Evolutionary conservation across 1,140 invertebrate genomes (phyloP), one percentile per base, ranked within the genome.

Genomic region (Anagrus nilaparvatae): DNA sequence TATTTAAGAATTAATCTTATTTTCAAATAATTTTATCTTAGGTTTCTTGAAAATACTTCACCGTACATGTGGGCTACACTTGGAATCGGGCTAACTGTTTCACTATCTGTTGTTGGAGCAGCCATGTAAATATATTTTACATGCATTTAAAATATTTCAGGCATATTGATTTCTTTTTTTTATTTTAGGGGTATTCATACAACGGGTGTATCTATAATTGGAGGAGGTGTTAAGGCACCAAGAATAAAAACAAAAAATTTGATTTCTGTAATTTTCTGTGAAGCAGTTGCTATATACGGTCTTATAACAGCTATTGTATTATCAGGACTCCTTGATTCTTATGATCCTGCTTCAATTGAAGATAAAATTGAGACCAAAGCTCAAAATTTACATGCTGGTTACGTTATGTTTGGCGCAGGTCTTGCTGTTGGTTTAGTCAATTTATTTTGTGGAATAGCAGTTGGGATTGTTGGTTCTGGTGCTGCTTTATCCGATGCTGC

Each of bases 191-290:
- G 96, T 35, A 98, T 99, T 52, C 89, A 94, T 63, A 94, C 92
- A 20, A 96, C 92, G 18, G 96, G 96, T 44, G 80, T 84, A 5
- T 96, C 90, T 58, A 99, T 99, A 61, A 72, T 98, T 34, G 96
- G 96, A 40, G 96, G 86, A 49, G 96, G 96, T 61, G 95, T 99
- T 0, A 97, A 97, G 72, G 92, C 95, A 14, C 96, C 96, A 5
- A 74, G 96, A 54, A 99, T 99, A 61, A 93, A 97, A 69, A 99
- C 96, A 33, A 99, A 99, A 70, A 99, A 99, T 71, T 78, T 99
- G 52, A 96, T 99, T 56, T 97, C 92, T 37, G 94, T 98, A 58
- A 97, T 98, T 65, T 97, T 98, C 74, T 98, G 94, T 65, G 94
- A 98, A 71, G 94, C 94, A 54, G 94, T 98, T 1, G 94, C 94